These are phyloP conservation scores for Metopolophium dirhodum DNA, from an alignment of 1,140 invertebrate species.

Conservation along the genomic window DNA sequence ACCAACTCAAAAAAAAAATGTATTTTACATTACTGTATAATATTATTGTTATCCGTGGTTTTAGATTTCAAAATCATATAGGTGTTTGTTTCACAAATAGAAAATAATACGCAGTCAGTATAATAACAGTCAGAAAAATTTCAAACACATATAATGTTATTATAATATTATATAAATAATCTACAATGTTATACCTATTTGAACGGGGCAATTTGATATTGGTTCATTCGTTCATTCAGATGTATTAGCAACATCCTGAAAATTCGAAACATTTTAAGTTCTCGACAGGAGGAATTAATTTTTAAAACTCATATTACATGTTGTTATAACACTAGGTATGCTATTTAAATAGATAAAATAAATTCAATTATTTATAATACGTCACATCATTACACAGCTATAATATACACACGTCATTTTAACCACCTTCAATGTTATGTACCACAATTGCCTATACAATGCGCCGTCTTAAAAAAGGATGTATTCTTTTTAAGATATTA, in stretches of 20 bases:
- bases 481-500: too few relatives aligned
- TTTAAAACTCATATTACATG: background rate
- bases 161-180: background rate
- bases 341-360: background rate
- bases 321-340: too few relatives aligned
- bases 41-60: background rate
- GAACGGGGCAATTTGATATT: background rate
- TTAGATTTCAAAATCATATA: background rate
- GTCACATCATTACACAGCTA: too few relatives aligned
- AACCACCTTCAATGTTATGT: background rate
- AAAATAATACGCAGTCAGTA: background rate
- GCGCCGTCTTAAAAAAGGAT: background rate
- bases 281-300: background rate
- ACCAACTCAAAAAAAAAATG: background rate
- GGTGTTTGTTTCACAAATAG: background rate
- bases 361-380: background rate
- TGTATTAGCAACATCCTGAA: background rate
- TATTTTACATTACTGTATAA: background rate
- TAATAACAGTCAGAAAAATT: background rate
- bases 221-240: background rate
- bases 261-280: background rate
- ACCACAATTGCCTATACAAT: background rate
- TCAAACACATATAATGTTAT: background rate
- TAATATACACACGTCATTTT: background rate
- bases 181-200: background rate